Evolutionary conservation across 2,888 invertebrate species (phyloP).

Genomic region (Phragmatobia fuliginosa): DNA sequence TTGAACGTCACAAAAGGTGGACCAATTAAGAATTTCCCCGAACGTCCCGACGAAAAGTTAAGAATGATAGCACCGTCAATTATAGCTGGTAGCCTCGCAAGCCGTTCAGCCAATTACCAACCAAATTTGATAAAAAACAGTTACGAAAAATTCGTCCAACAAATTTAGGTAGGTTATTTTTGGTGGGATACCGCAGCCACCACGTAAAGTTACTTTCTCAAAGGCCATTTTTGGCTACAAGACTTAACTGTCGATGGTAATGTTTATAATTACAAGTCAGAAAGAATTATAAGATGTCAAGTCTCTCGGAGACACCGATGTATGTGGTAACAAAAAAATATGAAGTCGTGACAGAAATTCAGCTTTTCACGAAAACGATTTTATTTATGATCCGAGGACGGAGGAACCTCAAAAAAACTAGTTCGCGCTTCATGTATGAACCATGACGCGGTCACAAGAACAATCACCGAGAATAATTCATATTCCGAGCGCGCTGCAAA

Average conservation of each 20-base stretch:
- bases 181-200: slow-evolving; percentile 65
- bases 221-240: slow-evolving; percentile 65
- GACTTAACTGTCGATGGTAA: slow-evolving; percentile 68
- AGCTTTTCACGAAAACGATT: slow-evolving; percentile 72
- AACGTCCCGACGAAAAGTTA: slow-evolving; percentile 81
- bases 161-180: slow-evolving; percentile 81
- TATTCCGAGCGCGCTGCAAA: slow-evolving; percentile 85
- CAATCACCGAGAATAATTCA: slow-evolving; percentile 86
- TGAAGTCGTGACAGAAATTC: slow-evolving; percentile 64
- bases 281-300: slow-evolving; percentile 65
- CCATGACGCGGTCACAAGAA: slow-evolving; percentile 84
- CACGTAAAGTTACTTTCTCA: slow-evolving; percentile 62
- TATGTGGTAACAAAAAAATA: slow-evolving; percentile 58
- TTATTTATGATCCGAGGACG: slow-evolving; percentile 72
- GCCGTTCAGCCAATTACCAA: slow-evolving; percentile 79
- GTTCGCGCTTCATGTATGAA: slow-evolving; percentile 86
- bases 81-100: slow-evolving; percentile 74
- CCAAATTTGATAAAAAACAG: slow-evolving; percentile 82
- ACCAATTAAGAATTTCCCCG: slow-evolving; percentile 86
- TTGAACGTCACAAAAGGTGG: slow-evolving; percentile 82
- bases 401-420: slow-evolving; percentile 78
- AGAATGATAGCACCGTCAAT: slow-evolving; percentile 85
- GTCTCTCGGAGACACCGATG: slow-evolving; percentile 47
- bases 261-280: slow-evolving; percentile 73
- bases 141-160: slow-evolving; percentile 80